Evolutionary conservation across 2,113 vertebrate species (phyloP).

Genomic region (Peucedramus taeniatus): DNA sequence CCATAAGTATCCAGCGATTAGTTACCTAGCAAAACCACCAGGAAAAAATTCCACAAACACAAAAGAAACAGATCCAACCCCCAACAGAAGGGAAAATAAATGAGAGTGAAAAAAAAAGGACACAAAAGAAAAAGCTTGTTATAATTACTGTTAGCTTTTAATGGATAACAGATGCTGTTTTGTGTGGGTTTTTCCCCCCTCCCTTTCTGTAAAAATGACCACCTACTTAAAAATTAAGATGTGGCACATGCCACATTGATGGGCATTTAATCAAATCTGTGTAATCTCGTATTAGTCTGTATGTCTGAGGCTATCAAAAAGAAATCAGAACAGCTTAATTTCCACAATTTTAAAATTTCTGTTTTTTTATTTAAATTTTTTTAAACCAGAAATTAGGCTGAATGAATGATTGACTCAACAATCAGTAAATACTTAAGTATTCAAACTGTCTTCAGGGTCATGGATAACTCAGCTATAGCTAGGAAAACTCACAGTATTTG

Average conservation of each 20-base stretch:
- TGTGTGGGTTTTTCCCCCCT: fast-evolving
- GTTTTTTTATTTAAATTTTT: background rate
- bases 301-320: background rate
- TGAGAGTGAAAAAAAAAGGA: background rate
- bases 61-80: no score
- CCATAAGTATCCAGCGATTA: no score
- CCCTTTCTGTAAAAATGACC: background rate
- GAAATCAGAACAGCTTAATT: background rate
- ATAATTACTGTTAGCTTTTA: background rate
- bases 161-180: background rate
- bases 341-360: background rate
- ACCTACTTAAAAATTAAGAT: background rate
- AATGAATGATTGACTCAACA: background rate
- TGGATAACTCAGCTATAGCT: background rate
- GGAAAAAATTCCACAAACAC: no score
- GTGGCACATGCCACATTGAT: background rate
- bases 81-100: background rate
- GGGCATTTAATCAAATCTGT: background rate
- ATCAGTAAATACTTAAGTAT: background rate
- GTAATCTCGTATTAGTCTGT: background rate
- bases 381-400: background rate
- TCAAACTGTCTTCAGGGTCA: background rate
- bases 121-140: background rate
- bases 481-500: background rate
- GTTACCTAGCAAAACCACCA: no score